These are phyloP conservation scores for Pocillopora grandis DNA, from an alignment of 92 coral and sea anemone species.

Conservation along the genomic window DNA sequence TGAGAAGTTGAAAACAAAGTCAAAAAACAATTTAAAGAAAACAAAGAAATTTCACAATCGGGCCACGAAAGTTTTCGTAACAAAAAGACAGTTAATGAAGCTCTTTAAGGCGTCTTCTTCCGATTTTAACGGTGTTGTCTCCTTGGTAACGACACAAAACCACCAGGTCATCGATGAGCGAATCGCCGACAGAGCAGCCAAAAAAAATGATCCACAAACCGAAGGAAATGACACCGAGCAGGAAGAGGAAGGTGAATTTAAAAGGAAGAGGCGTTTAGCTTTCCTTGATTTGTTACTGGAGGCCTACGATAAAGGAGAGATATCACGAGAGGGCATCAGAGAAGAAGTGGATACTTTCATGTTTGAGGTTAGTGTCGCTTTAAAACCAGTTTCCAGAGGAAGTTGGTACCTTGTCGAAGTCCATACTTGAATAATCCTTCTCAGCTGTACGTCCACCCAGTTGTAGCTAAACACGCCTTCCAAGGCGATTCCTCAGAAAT, in stretches of 20 bases:
- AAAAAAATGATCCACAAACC: neutral
- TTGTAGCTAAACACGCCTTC: no score
- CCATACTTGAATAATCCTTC: no score
- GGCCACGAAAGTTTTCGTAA: no score
- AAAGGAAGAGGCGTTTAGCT: constrained; percentile 51
- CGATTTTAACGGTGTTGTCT: no score
- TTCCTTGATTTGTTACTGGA: constrained; percentile 79
- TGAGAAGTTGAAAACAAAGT: neutral
- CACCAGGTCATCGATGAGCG: constrained; percentile 76
- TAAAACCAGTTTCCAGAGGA: neutral
- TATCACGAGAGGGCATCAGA: constrained; percentile 77
- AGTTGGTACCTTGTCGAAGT: no score
- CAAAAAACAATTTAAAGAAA: neutral
- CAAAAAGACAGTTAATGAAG: no score
- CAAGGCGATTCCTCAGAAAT: no score
- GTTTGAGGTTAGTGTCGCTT: constrained; percentile 61
- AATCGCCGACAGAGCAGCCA: constrained; percentile 44
- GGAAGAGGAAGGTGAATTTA: constrained; percentile 37
- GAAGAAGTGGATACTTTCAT: constrained; percentile 90
- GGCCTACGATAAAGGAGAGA: constrained; percentile 70
- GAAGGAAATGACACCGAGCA: constrained; percentile 1
- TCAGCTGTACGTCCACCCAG: no score
- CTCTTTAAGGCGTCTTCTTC: no score
- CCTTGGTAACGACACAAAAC: no score
- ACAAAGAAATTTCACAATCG: neutral